These are phyloP conservation scores for Arctia plantaginis DNA, from an alignment of 2,888 invertebrate species.

Conservation along the genomic window DNA sequence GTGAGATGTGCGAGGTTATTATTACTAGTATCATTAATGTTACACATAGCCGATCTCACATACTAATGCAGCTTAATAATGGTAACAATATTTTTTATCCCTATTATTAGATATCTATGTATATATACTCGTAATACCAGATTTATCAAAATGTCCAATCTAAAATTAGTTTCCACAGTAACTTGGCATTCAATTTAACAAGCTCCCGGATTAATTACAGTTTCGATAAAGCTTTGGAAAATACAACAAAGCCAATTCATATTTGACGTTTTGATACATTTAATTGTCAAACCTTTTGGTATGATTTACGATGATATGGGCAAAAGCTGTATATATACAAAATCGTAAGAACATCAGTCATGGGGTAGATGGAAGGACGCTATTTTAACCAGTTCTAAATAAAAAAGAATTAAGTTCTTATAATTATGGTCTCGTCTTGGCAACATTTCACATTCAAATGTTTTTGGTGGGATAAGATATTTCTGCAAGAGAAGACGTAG, in stretches of 20 bases:
- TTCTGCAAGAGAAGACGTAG: too few species aligned
- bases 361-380: conserved; percentile 12
- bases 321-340: conserved; percentile 31
- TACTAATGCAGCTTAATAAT: too few species aligned
- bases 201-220: conserved; percentile 29
- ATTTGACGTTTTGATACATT: conserved; percentile 27
- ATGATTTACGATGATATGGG: conserved; percentile 39
- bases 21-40: too few species aligned
- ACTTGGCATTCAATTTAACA: conserved; percentile 29
- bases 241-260: conserved; percentile 16
- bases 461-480: too few species aligned
- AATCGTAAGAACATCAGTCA: conserved; percentile 45
- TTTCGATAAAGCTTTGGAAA: conserved; percentile 23
- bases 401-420: conserved; percentile 32
- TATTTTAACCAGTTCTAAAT: conserved; percentile 25
- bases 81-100: too few species aligned
- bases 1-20: too few species aligned
- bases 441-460: too few species aligned
- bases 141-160: neutral
- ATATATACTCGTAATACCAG: neutral
- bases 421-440: too few species aligned
- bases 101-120: too few species aligned
- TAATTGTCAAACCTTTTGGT: conserved; percentile 33
- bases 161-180: conserved; percentile 14
- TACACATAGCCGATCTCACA: too few species aligned